Base-by-base conservation (phyloP, 2,888 invertebrate species). In the Drosophila neonasuta region DNA sequence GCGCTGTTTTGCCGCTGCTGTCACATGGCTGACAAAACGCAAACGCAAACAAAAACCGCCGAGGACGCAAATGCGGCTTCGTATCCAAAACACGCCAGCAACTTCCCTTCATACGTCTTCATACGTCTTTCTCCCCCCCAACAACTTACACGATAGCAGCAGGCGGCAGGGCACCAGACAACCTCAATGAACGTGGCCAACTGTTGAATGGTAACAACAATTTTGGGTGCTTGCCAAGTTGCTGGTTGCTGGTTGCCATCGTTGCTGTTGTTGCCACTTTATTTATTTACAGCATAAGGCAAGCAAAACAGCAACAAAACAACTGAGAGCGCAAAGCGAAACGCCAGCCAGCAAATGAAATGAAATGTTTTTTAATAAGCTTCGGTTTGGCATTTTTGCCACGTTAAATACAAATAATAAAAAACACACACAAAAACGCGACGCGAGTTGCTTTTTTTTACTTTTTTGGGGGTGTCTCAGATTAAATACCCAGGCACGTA, bases 21-120 rank as follows among this genome's bases (percentile, higher is more conserved):
- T 83, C 84, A 79, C 68, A 69, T 69, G 77, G 71, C 80, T 77
- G 79, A 80, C 84, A 80, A 80, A 83, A 80, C 79, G 81, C 77
- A 83, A 80, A 83, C 76, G 79, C 76, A 79, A 83, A 80, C 81
- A 80, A 56, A 79, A 80, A 80, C 83, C 80, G 79, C 71, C 50
- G 68, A 58, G 74, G 59, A 65, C 75, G 58, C 75, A 73, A 70
- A 66, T 66, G 80, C 67, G 80, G 71, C 83, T 77, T 80, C 71
- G 77, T 68, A 66, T 71, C 77, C 68, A 75, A 79, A 80, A 76
- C 71, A 71, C 50, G 60, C 61, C 71, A 67, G 41, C 42, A 61
- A 57, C 30, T 49, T 56, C 13, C 51, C 11, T 9, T 3, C 44
- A 17, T 17, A 17, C 17, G 17, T 20, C 17, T 20, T 20, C 50